A percentile compares a stretch with the other conserved stretches of the same genome.
These are phyloP conservation scores for Cynaeus angustus DNA, from an alignment of 2,888 invertebrate genomes.

Conservation along the genomic window DNA sequence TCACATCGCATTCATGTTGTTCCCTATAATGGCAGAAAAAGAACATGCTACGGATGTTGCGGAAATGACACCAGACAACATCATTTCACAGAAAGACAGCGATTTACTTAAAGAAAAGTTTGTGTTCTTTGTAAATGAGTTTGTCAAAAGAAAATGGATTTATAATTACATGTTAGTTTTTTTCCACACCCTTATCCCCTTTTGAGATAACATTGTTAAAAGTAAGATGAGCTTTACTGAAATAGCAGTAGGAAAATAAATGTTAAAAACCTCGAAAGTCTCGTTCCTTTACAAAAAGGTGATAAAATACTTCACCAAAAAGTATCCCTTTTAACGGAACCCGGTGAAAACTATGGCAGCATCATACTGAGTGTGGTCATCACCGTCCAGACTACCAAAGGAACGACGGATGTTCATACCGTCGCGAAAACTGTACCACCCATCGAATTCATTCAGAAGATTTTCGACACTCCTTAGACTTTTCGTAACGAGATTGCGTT, in stretches of 20 bases:
- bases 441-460: slow-evolving; percentile 58
- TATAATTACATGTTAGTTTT: background rate
- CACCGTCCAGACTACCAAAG: slow-evolving; percentile 56
- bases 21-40: slow-evolving; percentile 22
- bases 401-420: slow-evolving; percentile 42
- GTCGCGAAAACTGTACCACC: slow-evolving; percentile 55
- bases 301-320: slow-evolving; percentile 59
- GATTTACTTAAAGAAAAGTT: slow-evolving; percentile 14
- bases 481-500: slow-evolving; percentile 73
- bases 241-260: slow-evolving; percentile 19
- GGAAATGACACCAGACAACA: slow-evolving; percentile 3
- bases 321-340: slow-evolving; percentile 69
- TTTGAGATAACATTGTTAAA: background rate
- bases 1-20: slow-evolving; percentile 30
- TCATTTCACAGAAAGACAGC: background rate
- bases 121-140: slow-evolving; percentile 18
- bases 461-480: slow-evolving; percentile 73
- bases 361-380: slow-evolving; percentile 70
- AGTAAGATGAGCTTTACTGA: background rate
- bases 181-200: background rate
- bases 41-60: slow-evolving; percentile 12
- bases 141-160: slow-evolving; percentile 30
- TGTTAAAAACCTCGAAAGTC: slow-evolving; percentile 9
- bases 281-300: slow-evolving; percentile 11
- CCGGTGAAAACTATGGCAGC: slow-evolving; percentile 77